phyloP scores from a whole-genome alignment of 2,113 vertebrate species.

The Festucalex cinctus region DNA sequence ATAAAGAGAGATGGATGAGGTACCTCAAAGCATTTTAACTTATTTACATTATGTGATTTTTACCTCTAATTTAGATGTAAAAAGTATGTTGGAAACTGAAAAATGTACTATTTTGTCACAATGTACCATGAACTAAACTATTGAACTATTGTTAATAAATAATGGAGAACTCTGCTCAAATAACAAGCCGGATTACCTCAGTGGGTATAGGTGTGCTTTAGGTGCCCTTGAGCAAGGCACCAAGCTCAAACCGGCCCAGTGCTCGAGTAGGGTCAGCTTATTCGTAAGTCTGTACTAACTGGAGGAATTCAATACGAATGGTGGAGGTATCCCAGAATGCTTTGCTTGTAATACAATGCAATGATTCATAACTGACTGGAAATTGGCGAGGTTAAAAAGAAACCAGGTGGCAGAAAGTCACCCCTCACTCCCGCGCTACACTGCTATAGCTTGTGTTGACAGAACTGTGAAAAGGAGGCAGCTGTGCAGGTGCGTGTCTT shows the following conservation, averaged over 20 bases:
- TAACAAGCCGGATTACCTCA: background rate
- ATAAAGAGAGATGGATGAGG: constrained; percentile 38
- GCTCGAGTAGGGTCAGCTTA: background rate
- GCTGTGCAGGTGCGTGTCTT: constrained; percentile 45
- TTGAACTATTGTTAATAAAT: background rate
- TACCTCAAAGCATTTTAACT: constrained; percentile 50
- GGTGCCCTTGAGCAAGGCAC: background rate
- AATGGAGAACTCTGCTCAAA: background rate
- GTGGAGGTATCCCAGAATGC: background rate
- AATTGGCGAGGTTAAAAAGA: constrained; percentile 20
- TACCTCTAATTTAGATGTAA: background rate
- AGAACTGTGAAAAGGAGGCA: constrained; percentile 42
- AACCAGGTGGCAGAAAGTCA: constrained; percentile 24
- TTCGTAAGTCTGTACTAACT: background rate
- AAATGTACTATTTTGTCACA: no score
- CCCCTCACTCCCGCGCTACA: constrained; percentile 10
- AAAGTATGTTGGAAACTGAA: background rate
- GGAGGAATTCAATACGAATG: background rate
- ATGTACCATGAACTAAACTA: no score
- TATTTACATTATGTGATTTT: constrained; percentile 58
- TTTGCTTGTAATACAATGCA: background rate
- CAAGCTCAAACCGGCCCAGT: background rate
- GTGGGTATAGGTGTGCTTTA: background rate
- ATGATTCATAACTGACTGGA: constrained; percentile 17
- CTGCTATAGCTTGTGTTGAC: constrained; percentile 37